Evolutionary conservation across 2,888 invertebrate species (phyloP), one percentile per base, ranked within the genome.

Genomic region (Mesopsocus fuscifrons): DNA sequence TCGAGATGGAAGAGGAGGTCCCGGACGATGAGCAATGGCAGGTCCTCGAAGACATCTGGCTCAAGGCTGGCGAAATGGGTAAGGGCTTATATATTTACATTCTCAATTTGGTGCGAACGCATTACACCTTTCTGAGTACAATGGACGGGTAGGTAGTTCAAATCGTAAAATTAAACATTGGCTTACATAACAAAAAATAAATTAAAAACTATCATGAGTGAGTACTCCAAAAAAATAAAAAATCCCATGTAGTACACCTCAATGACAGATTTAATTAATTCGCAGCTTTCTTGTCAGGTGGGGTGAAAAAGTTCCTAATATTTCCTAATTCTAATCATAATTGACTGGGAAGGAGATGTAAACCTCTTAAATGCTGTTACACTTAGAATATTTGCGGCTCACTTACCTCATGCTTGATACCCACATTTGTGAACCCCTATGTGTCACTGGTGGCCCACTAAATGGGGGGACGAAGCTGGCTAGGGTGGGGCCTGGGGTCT

Each of bases 1-100:
- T 67, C 16, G 66, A 69, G 47, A 53, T 66, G 23, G 67, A 69
- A 52, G 68, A 69, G 49, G 54, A 62, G 16, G 66, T 67, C 4
- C 75, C 77, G 0, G 79, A 79, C 54, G 81, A 80, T 51, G 71
- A 74, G 34, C 77, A 78, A 48, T 55, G 80, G 23, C 79, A 78
- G 57, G 79, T 71, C 3, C 61, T 81, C 3, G 80, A 80, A 60
- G 80, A 81, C 53, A 79, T 81, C 50, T 82, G 80, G 78, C 55
- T 79, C 9, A 82, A 81, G 62, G 81, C 81, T 23, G 80, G 78
- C 38, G 80, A 81, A 62, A 77, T 80, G 62, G 79, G 69, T 70
- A 55, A 56, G 54, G 49, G 38, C 42, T 40, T 11, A 9, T 26
- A 26, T 26, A n/a, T n/a, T n/a, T n/a, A n/a, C n/a, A n/a, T n/a